Evolutionary conservation across 2,888 invertebrate species (phyloP), one percentile per base, ranked within the genome.

Genomic region (Phalangium opilio): DNA sequence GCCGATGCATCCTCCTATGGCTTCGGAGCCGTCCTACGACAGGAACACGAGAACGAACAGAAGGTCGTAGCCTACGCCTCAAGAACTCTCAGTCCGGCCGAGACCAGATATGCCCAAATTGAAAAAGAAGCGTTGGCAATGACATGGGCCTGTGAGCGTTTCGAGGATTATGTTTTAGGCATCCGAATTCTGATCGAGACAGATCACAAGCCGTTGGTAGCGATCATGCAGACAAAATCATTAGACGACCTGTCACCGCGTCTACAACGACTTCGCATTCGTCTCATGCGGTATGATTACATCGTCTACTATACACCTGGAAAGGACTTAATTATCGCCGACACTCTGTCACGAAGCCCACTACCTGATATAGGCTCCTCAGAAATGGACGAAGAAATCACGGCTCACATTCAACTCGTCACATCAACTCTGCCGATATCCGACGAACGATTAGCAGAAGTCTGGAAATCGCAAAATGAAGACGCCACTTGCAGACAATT

Each of bases 91-190:
- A 58, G 55, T 40, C 50, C 46, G 3, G 52, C 61, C 2, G 63
- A 66, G 50, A 54, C 51, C 19, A 47, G 59, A 19, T 66, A 64
- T 48, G 61, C 62, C 0, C 61, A 64, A 48, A 64, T 65, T 10
- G 64, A 67, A 49, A 63, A 63, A 50, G 63, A 67, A 54, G 60
- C 63, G 0, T 50, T 66, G 8, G 65, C 61, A 7, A 46, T 64
- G 1, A 57, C 57, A 0, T 61, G 59, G 56, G 63, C 62, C 4
- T 56, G 58, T 10, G 62, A 65, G 45, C 55, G 57, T 46, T 62
- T 65, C 45, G 44, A 56, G 40, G 59, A 65, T 27, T 65, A 58
- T 48, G 42, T 65, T 11, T 50, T 54, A 7, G 64, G 63, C 5
- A 53, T 55, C 35, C 32, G 54, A 21, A 55, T 66, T 35, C 43